Evolutionary conservation across 2,888 invertebrate species (phyloP), one percentile per base, ranked within the genome.

Genomic region (Formica aserva): DNA sequence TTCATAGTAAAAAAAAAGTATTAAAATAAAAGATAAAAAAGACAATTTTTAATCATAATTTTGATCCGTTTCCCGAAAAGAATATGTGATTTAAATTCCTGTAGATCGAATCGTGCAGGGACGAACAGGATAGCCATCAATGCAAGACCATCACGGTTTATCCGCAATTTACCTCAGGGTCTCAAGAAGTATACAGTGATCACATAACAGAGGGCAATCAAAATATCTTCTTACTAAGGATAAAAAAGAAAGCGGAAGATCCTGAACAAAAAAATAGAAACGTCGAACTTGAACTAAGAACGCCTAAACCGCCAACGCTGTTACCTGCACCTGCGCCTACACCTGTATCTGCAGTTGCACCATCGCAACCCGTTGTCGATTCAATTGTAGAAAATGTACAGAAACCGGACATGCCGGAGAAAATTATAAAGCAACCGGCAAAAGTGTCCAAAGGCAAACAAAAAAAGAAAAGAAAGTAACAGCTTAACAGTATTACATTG

Each of bases 231-330:
- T 84, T 94, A 38, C 74, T 94, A 32, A 91, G 89, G 9, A 90
- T 94, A 45, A 94, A 93, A 60, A 94, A 93, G 78, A 92, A 92
- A 48, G 83, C 89, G 0, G 90, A 91, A 4, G 8, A 41, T 0
- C 13, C 41, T 0, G 88, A 91, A 0, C 75, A 85, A 29, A 89
- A 88, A 62, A 91, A 89, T 29, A 91, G 91, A 29, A 93, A 94
- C 74, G 78, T 94, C 9, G 94, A 94, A 80, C 74, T 94, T 3
- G 94, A 94, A 84, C 82, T 94, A n/a, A 88, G 91, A 48, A 94
- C 94, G 1, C 94, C 94, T 0, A 93, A 91, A 76, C 90, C 92
- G 3, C 8, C 92, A 22, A 85, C 84, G 8, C 86, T 65, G 0
- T 55, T 71, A 15, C 3, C n/a, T 13, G 6, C n/a, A 52, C 15